These are phyloP conservation scores for Rhingia rostrata DNA, from an alignment of 2,888 invertebrate species.

Conservation along the genomic window DNA sequence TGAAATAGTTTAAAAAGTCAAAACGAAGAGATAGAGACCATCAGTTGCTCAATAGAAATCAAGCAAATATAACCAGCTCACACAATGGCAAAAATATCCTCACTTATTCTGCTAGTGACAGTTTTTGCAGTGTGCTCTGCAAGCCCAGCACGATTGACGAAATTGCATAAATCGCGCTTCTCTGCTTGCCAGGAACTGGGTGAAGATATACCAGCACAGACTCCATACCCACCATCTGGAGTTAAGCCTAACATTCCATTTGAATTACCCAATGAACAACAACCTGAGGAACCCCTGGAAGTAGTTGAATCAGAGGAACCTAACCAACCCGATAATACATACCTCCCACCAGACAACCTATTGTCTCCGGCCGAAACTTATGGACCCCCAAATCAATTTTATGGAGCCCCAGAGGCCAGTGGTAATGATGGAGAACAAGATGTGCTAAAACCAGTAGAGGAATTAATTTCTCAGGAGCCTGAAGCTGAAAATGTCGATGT, in stretches of 20 bases:
- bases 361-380: constrained; percentile 54
- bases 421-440: constrained; percentile 18
- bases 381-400: constrained; percentile 55
- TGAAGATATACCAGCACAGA: constrained; percentile 40
- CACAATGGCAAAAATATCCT: constrained; percentile 54
- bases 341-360: constrained; percentile 58
- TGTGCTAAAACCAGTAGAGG: constrained; percentile 12
- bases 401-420: constrained; percentile 56
- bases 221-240: constrained; percentile 67
- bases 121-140: constrained; percentile 30
- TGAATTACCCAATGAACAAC: constrained; percentile 58
- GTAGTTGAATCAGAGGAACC: constrained; percentile 17
- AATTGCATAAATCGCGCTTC: constrained; percentile 36
- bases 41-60: constrained; percentile 45
- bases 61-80: constrained; percentile 29
- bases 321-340: constrained; percentile 55
- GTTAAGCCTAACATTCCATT: constrained; percentile 58
- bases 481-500: constrained; percentile 41
- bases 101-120: constrained; percentile 25
- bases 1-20: constrained; percentile 58
- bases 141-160: constrained; percentile 45
- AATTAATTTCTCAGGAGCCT: neutral
- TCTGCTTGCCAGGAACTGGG: constrained; percentile 49
- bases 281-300: constrained; percentile 1
- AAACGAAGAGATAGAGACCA: constrained; percentile 10